These are phyloP conservation scores for Carabus problematicus DNA, from an alignment of 2,888 invertebrate species.

Conservation along the genomic window DNA sequence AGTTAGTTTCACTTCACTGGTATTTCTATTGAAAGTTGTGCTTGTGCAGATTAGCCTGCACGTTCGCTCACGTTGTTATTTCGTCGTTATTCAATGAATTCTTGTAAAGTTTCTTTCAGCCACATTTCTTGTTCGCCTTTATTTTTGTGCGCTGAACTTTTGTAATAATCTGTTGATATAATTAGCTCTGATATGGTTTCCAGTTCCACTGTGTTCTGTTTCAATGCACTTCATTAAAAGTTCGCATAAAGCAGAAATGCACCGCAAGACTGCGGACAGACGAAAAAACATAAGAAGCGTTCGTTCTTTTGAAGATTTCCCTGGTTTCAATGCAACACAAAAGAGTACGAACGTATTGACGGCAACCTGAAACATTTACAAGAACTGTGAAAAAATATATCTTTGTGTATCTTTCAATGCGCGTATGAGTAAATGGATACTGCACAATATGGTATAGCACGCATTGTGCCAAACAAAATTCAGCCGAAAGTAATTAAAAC, in stretches of 20 bases:
- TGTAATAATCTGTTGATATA: conserved; percentile 17
- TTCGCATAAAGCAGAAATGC: conserved; percentile 1
- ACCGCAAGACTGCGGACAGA: not conserved
- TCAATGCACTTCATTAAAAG: conserved; percentile 22
- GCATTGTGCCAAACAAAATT: too few species aligned
- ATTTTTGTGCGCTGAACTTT: not conserved
- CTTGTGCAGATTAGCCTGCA: too few species aligned
- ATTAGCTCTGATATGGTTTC: conserved; percentile 25
- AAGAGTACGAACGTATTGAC: not conserved
- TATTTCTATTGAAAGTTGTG: too few species aligned
- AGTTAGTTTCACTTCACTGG: too few species aligned
- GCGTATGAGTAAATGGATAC: not conserved
- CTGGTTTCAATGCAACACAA: not conserved
- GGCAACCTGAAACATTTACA: not conserved
- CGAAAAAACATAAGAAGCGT: not conserved
- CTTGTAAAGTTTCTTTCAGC: too few species aligned
- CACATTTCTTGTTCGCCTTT: too few species aligned
- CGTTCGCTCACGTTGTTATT: too few species aligned
- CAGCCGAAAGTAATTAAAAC: too few species aligned
- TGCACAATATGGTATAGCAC: too few species aligned
- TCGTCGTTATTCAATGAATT: too few species aligned
- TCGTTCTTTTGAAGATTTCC: conserved; percentile 3
- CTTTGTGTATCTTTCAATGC: not conserved
- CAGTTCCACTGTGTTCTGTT: conserved; percentile 21
- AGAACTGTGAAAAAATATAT: too few species aligned